Base-by-base conservation (phyloP, 2,888 invertebrate genomes). In the Lochmaea capreae region DNA sequence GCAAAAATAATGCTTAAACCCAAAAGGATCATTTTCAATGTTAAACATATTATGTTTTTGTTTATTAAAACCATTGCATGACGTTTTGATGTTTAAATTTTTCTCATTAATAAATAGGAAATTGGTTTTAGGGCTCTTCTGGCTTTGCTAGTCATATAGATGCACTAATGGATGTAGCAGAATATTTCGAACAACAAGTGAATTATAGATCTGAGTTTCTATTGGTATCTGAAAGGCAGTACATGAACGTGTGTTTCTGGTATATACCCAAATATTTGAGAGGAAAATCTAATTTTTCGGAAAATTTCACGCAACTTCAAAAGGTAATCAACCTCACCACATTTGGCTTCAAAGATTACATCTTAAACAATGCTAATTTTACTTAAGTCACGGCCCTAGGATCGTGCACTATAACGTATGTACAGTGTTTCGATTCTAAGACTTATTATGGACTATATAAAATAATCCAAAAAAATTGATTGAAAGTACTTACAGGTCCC, bases 181-280 rank as follows among this genome's bases (percentile, higher is more conserved):
- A 86, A 78, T 88, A 88, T 77, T 87, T 89, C 65, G 87, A 87
- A 71, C 81, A 86, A 62, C 86, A 87, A 79, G 83, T 89, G 6
- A 81, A 82, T 39, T 81, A 82, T 52, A 81, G 88, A 72, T 79
- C 83, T 3, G 85, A 85, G 49, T 89, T 90, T 80, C 81, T 86
- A 77, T 79, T 89, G 73, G 88, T 90, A 46, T 84, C 88, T 43
- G 85, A 87, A 63, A 90, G 92, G 43, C 90, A 92, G 81, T 92
- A 89, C 80, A 89, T 92, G 79, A 93, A 93, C 82, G 90, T 93
- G n/a, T 92, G 92, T 82, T 93, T 93, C 84, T 93, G 93, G 93
- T 92, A 91, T 84, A 84, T 93, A 49, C 92, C 93, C 1, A 86
- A 88, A 26, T 89, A 88, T 76, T 84, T 90, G 73, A 82, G 84